A percentile compares a stretch with the other conserved stretches of the same genome.
phyloP scores from a whole-genome alignment of 2,113 vertebrate genomes.

The Phalacrocorax brasilianus region DNA sequence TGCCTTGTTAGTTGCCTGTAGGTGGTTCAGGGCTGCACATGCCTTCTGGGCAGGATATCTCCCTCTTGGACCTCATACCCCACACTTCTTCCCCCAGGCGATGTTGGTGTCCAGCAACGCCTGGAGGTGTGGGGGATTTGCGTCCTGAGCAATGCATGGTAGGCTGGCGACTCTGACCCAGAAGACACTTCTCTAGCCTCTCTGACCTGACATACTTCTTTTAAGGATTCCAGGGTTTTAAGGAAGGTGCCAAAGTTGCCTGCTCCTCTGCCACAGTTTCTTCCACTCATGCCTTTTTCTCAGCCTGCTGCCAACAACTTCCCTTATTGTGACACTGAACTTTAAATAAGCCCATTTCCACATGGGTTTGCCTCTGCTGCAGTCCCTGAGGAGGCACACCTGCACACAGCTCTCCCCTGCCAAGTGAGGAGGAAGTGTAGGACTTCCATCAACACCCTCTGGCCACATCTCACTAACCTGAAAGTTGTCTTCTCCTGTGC shows the following conservation, averaged over 20 bases:
- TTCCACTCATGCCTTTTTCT: not conserved
- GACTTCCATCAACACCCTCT: not conserved
- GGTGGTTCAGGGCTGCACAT: not conserved
- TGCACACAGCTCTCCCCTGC: not conserved
- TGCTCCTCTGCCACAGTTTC: not conserved
- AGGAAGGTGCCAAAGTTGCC: not conserved
- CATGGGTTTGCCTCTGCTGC: not conserved
- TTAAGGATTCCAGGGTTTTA: not conserved
- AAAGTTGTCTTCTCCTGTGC: not conserved
- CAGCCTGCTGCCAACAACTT: not conserved
- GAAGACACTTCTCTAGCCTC: not conserved
- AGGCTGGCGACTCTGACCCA: not conserved
- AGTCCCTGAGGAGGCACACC: not conserved
- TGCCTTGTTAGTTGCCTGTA: not conserved
- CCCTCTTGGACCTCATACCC: not conserved
- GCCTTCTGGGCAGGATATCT: not conserved
- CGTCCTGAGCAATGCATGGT: not conserved
- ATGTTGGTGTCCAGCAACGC: not conserved
- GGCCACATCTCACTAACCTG: not conserved
- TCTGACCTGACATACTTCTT: not conserved
- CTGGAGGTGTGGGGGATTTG: not conserved
- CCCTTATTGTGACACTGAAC: not conserved
- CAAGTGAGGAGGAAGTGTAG: not conserved
- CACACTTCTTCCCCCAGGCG: not conserved
- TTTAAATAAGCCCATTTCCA: not conserved